Evolutionary conservation across 2,797 vertebrate species (phyloP).

Genomic region (Gadopsis marmoratus): DNA sequence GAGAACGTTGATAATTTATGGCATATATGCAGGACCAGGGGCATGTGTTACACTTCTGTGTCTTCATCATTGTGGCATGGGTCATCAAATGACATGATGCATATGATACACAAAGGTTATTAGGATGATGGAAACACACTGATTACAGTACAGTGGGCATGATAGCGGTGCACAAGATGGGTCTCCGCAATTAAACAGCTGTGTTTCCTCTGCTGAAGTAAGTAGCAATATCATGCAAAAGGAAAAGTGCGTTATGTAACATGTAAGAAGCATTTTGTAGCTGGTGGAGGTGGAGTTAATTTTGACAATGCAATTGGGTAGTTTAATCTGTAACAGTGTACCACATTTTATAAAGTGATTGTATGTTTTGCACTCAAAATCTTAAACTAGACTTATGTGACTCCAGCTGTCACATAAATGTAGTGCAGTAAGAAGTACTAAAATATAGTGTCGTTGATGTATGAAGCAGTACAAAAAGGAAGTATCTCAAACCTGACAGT

Average conservation of each 20-base stretch:
- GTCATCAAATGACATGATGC: background rate
- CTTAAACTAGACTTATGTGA: background rate
- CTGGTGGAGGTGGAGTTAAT: background rate
- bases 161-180: background rate
- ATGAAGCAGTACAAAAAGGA: background rate
- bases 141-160: background rate
- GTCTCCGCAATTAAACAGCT: background rate
- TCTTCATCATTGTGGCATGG: background rate
- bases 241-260: background rate
- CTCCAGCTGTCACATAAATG: background rate
- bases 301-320: background rate
- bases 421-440: background rate
- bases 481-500: background rate
- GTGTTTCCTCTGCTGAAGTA: background rate
- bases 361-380: background rate
- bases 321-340: background rate
- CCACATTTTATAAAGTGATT: background rate
- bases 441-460: background rate
- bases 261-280: background rate
- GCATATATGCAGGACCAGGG: background rate
- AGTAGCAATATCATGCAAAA: background rate
- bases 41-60: background rate
- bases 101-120: background rate
- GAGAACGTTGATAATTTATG: constrained; percentile 23
- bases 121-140: background rate